Conservation (phyloP, 2,888 invertebrate species). For the Baccha elongata region DNA sequence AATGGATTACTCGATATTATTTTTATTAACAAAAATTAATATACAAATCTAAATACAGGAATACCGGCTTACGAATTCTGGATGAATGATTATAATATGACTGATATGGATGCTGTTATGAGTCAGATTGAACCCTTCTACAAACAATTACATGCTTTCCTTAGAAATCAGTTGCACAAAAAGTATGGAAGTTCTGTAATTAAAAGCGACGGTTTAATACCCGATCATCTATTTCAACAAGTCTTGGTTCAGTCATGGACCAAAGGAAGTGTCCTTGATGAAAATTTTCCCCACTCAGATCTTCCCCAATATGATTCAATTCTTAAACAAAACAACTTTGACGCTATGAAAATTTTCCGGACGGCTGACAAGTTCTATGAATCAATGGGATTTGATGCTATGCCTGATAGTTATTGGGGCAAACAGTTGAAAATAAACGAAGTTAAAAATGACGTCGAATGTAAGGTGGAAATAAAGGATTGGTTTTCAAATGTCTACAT, state of each 20-base stretch:
- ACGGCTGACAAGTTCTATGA: background rate
- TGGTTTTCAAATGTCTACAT: no score
- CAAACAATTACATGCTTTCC: slow-evolving; percentile 89
- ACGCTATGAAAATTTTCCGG: background rate
- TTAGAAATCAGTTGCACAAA: slow-evolving; percentile 86
- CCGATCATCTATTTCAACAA: slow-evolving; percentile 87
- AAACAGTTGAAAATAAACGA: background rate
- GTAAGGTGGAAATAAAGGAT: no score
- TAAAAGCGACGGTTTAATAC: slow-evolving; percentile 86
- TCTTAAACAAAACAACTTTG: background rate
- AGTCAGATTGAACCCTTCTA: slow-evolving; percentile 89
- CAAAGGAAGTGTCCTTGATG: slow-evolving; percentile 13
- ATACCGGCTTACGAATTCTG: background rate
- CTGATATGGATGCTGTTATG: slow-evolving; percentile 86
- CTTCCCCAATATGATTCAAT: background rate
- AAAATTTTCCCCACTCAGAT: background rate
- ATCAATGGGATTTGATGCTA: background rate
- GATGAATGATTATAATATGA: slow-evolving; percentile 74
- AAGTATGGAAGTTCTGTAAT: slow-evolving; percentile 87
- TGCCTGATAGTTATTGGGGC: background rate
- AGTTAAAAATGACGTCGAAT: background rate
- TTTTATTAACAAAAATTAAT: no score
- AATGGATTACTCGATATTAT: no score
- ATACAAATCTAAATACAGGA: no score
- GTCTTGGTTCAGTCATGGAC: slow-evolving; percentile 34